Base-by-base conservation (phyloP, 1,140 invertebrate genomes). In the Oscheius sp. region DNA sequence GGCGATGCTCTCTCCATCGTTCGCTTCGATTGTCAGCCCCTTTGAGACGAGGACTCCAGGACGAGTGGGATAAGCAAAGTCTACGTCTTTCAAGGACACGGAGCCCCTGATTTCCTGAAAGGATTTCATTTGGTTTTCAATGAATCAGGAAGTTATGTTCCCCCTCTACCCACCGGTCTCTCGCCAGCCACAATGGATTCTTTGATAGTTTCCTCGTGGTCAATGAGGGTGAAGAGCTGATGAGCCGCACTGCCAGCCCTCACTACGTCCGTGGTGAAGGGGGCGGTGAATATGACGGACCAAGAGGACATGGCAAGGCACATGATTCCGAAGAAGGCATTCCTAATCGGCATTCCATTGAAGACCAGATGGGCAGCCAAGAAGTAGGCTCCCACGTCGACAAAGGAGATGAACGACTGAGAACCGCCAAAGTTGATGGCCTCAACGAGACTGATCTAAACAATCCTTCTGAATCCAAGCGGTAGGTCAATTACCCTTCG, bases 1-100 rank as follows among this genome's bases (percentile, higher is more conserved):
- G 0, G 93, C 93, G 2, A 95, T 90, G 52, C 92, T 92, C 84
- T 94, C 89, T 2, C 93, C 93, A 7, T 90, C 87, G 72, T 90
- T 87, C 7, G 94, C 91, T 45, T 86, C 88, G 18, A 95, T 82
- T 84, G 88, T 90, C 2, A 95, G 86, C n/a, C 88, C 88, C 78
- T 89, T 87, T 3, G 93, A 85, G 72, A 94, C 90, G 87, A 83
- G 68, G 15, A 82, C 70, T 45, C 85, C 82, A 52, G 84, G 84
- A 73, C 85, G 77, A 7, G 84, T 84, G 23, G 85, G 85, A 76
- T 86, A 86, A 13, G 79, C 83, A 76, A 86, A 86, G 4, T 65
- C 64, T 1, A 86, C 79, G 78, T 82, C 76, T 29, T 82, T 70
- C 55, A 85, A 85, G 63, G 83, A 74, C 13, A 85, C 80, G 15